Evolutionary conservation across 2,888 invertebrate genomes (phyloP), one percentile per base, ranked within the genome.

Genomic region (Callimorpha dominula): DNA sequence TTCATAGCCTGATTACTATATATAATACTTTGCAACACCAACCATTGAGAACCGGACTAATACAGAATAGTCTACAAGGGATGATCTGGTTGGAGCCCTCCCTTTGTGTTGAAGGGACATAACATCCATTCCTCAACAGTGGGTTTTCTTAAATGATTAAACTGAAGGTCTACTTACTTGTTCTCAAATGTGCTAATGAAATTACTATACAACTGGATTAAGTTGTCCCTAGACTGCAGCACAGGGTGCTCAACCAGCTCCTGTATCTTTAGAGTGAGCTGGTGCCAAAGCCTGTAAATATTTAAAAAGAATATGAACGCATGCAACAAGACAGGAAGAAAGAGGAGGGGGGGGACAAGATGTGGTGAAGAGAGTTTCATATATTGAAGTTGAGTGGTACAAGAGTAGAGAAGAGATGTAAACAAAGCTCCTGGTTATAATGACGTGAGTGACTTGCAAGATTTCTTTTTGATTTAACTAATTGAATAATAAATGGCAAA

Each of bases 111-210:
- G 43, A 43, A 43, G 43, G 43, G 43, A 43, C 43, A 43, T 43
- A 43, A 43, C 43, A 46, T 0, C 8, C 43, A 46, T 46, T 46
- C 6, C 9, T 46, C 9, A 0, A 8, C 9, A 46, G 31, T 4
- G 43, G 17, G 17, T 52, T 0, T 5, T 11, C 17, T 64, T n/a
- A 17, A 1, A 17, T 43, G 9, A 4, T 46, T 9, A 6, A 46
- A 46, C 43, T 46, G 43, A 65, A 20, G 2, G 12, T 31, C 15
- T 42, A 96, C 97, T 97, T 95, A 98, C 99, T 99, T 98, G 95
- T 97, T 99, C 94, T 99, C 99, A 94, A 99, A 99, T 63, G 98
- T 98, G 68, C 97, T 97, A 73, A 99, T 96, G 89, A 99, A 99
- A 90, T 98, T 98, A 87, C 97, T 97, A 93, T 99, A 99, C 40